A percentile compares a stretch with the other conserved stretches of the same genome.
These are phyloP conservation scores for Spisula solida DNA, from an alignment of 2,888 invertebrate species.

Conservation along the genomic window DNA sequence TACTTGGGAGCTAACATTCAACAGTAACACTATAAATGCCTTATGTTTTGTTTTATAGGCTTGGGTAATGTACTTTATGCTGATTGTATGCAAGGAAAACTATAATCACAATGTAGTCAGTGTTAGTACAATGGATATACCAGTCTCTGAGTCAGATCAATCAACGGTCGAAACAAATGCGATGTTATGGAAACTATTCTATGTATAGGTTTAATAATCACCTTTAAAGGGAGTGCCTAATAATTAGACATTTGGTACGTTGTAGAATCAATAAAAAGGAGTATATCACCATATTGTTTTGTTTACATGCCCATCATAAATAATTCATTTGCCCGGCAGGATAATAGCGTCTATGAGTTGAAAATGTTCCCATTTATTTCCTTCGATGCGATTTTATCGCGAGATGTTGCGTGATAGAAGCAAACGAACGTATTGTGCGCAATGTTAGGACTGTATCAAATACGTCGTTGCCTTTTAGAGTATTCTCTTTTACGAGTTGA, in stretches of 20 bases:
- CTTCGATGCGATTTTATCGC: conserved; percentile 27
- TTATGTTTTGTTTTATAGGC: too few species aligned
- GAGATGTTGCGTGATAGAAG: conserved; percentile 35
- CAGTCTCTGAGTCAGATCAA: too few species aligned
- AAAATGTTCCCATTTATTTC: conserved; percentile 30
- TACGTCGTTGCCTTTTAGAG: conserved; percentile 4
- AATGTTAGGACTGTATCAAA: not conserved
- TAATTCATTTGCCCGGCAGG: conserved; percentile 24
- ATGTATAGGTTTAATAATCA: not conserved
- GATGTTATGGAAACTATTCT: not conserved
- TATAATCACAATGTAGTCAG: too few species aligned
- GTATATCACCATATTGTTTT: conserved; percentile 1
- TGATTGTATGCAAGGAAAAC: too few species aligned
- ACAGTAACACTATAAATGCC: too few species aligned
- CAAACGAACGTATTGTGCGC: not conserved
- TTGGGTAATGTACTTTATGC: too few species aligned
- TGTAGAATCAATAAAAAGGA: not conserved
- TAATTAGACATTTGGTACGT: not conserved
- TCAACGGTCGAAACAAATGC: not conserved
- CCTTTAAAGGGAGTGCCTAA: not conserved
- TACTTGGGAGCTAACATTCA: too few species aligned
- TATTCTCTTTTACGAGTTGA: too few species aligned
- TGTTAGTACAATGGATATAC: too few species aligned
- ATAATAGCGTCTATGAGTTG: conserved; percentile 32
- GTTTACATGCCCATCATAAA: conserved; percentile 12